phyloP scores from a whole-genome alignment of 2,113 vertebrate genomes.

The Gobiocypris rarus region DNA sequence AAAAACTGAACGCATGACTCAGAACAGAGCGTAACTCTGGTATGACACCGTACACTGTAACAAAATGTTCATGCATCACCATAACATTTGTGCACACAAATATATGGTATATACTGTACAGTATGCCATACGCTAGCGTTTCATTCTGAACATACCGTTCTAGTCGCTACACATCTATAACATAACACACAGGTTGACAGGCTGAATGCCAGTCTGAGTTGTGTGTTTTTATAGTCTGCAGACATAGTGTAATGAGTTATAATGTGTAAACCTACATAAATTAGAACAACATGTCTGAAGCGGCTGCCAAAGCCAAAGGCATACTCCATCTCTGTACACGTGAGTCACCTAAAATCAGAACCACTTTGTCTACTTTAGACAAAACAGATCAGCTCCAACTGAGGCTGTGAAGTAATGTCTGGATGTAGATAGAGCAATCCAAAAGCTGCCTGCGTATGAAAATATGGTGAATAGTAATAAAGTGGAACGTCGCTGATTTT shows the following conservation, averaged over 20 bases:
- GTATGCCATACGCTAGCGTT: neutral
- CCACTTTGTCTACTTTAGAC: neutral
- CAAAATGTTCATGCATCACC: neutral
- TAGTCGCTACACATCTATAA: neutral
- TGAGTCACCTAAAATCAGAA: conserved; percentile 26
- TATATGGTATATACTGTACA: neutral
- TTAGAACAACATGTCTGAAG: conserved; percentile 47
- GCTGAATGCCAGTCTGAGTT: conserved; percentile 12
- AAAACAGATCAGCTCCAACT: neutral
- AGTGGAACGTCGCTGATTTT: no score
- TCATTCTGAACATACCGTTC: neutral
- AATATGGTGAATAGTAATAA: no score
- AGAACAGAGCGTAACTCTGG: neutral
- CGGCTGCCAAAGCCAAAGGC: conserved; percentile 41
- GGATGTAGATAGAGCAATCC: no score
- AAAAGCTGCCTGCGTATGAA: no score
- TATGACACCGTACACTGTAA: neutral
- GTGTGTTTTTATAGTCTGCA: conserved; percentile 40
- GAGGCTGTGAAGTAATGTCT: neutral
- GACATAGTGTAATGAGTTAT: conserved; percentile 44
- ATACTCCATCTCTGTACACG: neutral
- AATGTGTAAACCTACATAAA: conserved; percentile 61
- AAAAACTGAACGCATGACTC: neutral
- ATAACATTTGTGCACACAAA: neutral
- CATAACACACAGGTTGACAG: conserved; percentile 8